Base-by-base conservation (phyloP, 2,797 vertebrate species). In the Macropus fuliginosus region DNA sequence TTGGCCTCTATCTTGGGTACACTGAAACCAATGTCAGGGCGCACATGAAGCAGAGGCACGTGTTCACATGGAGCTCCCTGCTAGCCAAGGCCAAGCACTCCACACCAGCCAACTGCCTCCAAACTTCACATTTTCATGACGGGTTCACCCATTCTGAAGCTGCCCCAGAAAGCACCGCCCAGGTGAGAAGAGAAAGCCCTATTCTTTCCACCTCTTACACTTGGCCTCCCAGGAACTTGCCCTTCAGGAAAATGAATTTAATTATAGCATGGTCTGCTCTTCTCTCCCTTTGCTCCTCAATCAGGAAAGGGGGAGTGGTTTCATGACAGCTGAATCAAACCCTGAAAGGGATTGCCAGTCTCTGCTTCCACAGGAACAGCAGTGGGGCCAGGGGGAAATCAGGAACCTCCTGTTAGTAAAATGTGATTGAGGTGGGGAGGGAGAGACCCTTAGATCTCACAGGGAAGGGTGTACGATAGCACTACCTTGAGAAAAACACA, bases 1-100 rank as follows among this genome's bases (percentile, higher is more conserved):
- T 3, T 27, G 27, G 21, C 52, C 34, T 89, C 94, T 92, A 28
- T 95, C 57, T 91, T 56, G 87, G n/a, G 5, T 94, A 81, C 91
- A 52, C 91, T 93, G 46, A 94, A 40, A 93, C 3, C 13, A 81
- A 11, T 46, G 21, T 81, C 21, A 81, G 46, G 24, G 18, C 46
- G 46, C 74, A 81, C 52, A 9, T 3, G 34, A 93, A n/a, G 90
- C 31, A 34, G 74, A 56, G 87, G 74, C 90, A 54, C 34, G 27
- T 3, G 21, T n/a, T 93, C 40, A 31, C 89, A 18, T 50, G 91
- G 56, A 94, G 54, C 66, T 50, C 91, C 55, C 74, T 56, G 94
- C 54, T 66, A 55, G 21, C 1, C 12, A 92, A 50, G 46, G 91
- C 31, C 93, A 92, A 55, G 50, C 29, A 91, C 66, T 10, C 40